Percentiles rank a stretch among this genome's conserved stretches.
Conservation (phyloP, 2,888 invertebrate species). For the Megastigmus dorsalis region DNA sequence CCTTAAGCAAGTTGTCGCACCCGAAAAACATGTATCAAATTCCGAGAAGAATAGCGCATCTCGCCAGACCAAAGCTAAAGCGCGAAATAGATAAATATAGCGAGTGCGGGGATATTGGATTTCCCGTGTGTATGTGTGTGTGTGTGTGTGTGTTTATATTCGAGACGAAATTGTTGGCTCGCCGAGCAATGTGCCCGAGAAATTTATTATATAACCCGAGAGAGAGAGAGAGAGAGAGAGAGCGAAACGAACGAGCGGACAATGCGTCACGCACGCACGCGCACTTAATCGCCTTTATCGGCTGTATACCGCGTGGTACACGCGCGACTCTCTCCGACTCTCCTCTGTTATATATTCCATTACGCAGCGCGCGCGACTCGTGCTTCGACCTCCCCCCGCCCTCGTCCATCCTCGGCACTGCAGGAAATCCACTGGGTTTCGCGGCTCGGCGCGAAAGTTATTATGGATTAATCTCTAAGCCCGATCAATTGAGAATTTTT, state of each 20-base stretch:
- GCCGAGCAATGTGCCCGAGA: background rate
- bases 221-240: too few species aligned
- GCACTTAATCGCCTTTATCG: conserved; percentile 19
- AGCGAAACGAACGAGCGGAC: too few species aligned
- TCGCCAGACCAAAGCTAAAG: conserved; percentile 10
- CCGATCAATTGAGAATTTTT: background rate
- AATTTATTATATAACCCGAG: conserved; percentile 27
- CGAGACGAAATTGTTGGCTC: too few species aligned
- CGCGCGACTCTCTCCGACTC: too few species aligned
- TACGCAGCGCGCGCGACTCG: background rate
- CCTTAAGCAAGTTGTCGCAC: too few species aligned
- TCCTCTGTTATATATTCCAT: conserved; percentile 25
- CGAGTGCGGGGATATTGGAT: conserved; percentile 32
- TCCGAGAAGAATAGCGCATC: too few species aligned
- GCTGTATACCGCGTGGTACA: background rate
- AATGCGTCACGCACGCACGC: background rate
- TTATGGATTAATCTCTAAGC: background rate
- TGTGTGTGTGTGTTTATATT: too few species aligned
- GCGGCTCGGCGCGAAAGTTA: background rate
- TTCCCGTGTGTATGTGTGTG: too few species aligned
- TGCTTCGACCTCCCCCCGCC: too few species aligned
- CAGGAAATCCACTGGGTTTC: background rate
- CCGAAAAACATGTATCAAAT: too few species aligned
- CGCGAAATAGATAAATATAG: conserved; percentile 9
- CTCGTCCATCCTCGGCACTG: too few species aligned